These are phyloP conservation scores for Heliocidaris erythrogramma DNA, from an alignment of 35 echinoderm and acorn worm genomes.

Conservation along the genomic window DNA sequence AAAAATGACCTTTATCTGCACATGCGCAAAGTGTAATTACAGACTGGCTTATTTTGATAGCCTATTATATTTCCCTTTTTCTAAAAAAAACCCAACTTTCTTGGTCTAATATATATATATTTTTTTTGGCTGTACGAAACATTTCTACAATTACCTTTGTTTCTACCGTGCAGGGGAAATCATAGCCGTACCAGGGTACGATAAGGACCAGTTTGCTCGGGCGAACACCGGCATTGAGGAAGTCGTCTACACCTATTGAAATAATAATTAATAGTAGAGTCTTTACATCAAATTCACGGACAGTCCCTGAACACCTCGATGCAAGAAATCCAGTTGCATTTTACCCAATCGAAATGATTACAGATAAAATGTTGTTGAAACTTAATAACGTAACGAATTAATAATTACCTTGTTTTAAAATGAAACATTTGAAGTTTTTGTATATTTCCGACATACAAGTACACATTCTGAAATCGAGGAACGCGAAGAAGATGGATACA, in stretches of 20 bases:
- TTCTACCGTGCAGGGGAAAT: slow-evolving; percentile 42
- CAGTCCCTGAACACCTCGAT: not conserved
- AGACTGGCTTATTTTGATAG: too few relatives aligned
- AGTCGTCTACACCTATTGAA: slow-evolving; percentile 58
- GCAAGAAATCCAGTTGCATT: not conserved
- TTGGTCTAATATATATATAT: not conserved
- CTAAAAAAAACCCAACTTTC: not conserved
- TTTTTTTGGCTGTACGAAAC: not conserved
- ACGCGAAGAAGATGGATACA: too few relatives aligned
- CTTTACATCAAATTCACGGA: not conserved
- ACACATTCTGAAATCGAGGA: too few relatives aligned
- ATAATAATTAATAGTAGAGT: not conserved
- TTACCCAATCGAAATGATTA: not conserved
- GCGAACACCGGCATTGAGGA: slow-evolving; percentile 48
- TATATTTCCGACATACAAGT: too few relatives aligned
- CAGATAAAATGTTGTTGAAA: too few relatives aligned
- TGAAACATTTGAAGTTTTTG: too few relatives aligned
- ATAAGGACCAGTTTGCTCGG: slow-evolving; percentile 53
- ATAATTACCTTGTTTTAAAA: too few relatives aligned
- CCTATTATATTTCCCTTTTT: too few relatives aligned
- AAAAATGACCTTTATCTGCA: too few relatives aligned
- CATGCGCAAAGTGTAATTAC: too few relatives aligned
- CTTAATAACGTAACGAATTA: too few relatives aligned
- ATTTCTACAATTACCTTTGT: slow-evolving; percentile 33
- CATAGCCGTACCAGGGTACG: slow-evolving; percentile 73